A percentile compares a stretch with the other conserved stretches of the same genome.
Conservation (phyloP, 2,113 vertebrate genomes). For the Balaeniceps rex region DNA sequence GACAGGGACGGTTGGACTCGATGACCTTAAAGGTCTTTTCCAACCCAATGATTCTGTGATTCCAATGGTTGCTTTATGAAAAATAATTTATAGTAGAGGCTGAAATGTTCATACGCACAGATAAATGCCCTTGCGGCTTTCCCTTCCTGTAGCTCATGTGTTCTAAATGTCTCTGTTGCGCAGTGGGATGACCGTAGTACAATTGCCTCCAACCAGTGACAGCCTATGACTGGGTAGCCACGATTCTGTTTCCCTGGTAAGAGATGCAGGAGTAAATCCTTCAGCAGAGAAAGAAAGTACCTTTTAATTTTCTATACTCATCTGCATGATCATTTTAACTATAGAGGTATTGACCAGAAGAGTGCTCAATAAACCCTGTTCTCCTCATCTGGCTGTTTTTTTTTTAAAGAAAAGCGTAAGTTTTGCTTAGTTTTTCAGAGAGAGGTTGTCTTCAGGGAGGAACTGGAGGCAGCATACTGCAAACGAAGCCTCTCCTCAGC, state of each 20-base stretch:
- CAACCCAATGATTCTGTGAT: no score
- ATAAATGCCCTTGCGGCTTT: not conserved
- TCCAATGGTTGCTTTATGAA: not conserved
- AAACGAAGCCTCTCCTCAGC: not conserved
- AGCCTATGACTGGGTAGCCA: not conserved
- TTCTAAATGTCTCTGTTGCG: not conserved
- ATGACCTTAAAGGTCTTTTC: no score
- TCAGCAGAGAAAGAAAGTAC: not conserved
- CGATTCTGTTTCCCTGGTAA: not conserved
- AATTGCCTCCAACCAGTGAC: not conserved
- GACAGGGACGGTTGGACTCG: no score
- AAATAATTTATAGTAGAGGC: not conserved
- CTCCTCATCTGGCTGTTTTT: not conserved
- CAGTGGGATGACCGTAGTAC: not conserved
- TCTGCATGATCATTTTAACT: not conserved
- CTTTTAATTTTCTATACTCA: not conserved
- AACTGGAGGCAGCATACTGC: not conserved
- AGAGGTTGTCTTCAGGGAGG: not conserved
- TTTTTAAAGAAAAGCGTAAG: not conserved
- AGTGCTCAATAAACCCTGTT: not conserved
- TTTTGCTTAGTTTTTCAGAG: not conserved
- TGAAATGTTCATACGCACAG: not conserved
- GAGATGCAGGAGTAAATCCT: not conserved
- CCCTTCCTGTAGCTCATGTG: accelerated
- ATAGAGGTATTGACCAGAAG: not conserved